Conservation (phyloP, 2,797 vertebrate genomes). For the Thalassophryne amazonica region DNA sequence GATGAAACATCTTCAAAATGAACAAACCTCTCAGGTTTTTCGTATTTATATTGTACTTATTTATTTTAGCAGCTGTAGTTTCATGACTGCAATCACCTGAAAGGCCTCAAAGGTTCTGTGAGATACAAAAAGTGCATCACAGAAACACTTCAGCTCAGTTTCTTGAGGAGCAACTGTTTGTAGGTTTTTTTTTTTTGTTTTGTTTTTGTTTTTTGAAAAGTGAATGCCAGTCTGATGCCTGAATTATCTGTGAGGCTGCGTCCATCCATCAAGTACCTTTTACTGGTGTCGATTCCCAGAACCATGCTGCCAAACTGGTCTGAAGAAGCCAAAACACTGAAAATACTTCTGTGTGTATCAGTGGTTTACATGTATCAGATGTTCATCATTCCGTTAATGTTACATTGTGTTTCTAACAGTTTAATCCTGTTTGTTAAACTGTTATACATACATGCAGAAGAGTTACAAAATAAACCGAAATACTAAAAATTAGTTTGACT, state of each 20-base stretch:
- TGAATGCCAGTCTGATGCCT: too few species aligned
- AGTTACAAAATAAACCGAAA: conserved; percentile 67
- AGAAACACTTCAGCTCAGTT: too few species aligned
- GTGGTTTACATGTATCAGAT: conserved; percentile 72
- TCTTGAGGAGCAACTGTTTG: conserved; percentile 14
- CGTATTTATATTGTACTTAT: too few species aligned
- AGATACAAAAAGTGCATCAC: too few species aligned
- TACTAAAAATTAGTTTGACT: neutral
- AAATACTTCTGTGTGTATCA: conserved; percentile 61
- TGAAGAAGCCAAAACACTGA: conserved; percentile 63
- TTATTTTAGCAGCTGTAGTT: too few species aligned
- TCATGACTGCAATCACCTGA: too few species aligned
- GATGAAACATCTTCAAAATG: too few species aligned
- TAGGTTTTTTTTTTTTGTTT: neutral
- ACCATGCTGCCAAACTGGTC: conserved; percentile 72
- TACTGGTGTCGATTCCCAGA: conserved; percentile 38
- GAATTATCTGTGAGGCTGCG: conserved; percentile 37
- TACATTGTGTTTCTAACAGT: conserved; percentile 66
- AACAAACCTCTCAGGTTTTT: too few species aligned
- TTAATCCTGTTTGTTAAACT: conserved; percentile 67
- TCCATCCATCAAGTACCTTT: conserved; percentile 45
- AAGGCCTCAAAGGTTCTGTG: too few species aligned
- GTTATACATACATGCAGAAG: conserved; percentile 70
- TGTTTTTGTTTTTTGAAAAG: neutral
- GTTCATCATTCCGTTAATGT: conserved; percentile 70